Evolutionary conservation across 92 coral and sea anemone species (phyloP).

Genomic region (Porites rus): DNA sequence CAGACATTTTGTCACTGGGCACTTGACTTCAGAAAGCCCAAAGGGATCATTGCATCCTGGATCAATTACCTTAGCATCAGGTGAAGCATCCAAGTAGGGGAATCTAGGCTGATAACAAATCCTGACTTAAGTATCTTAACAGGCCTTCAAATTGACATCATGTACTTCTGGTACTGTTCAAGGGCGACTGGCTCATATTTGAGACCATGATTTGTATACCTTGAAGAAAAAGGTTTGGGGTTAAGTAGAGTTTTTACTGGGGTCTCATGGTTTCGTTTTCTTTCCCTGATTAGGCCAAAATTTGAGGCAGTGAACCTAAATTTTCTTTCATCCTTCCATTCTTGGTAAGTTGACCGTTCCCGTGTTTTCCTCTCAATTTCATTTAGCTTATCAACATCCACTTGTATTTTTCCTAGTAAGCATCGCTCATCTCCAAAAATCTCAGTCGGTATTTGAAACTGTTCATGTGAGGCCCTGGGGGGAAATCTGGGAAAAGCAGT

Average conservation of each 20-base stretch:
- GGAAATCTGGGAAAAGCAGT: constrained; percentile 68
- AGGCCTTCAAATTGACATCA: constrained; percentile 65
- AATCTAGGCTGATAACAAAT: constrained; percentile 57
- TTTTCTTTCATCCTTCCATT: constrained; percentile 80
- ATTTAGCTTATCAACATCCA: constrained; percentile 66
- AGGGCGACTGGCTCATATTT: constrained; percentile 73
- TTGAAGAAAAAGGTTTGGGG: constrained; percentile 70
- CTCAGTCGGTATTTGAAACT: constrained; percentile 57
- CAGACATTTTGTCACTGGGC: constrained; percentile 70
- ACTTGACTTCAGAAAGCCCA: constrained; percentile 75
- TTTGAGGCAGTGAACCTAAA: constrained; percentile 81
- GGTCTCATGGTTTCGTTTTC: constrained; percentile 65
- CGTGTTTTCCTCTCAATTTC: constrained; percentile 73
- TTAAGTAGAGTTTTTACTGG: constrained; percentile 58
- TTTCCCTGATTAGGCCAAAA: constrained; percentile 53
- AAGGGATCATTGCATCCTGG: constrained; percentile 57
- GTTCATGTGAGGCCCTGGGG: constrained; percentile 27
- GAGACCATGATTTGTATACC: constrained; percentile 68
- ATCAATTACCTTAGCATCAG: constrained; percentile 73
- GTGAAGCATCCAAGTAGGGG: constrained; percentile 70
- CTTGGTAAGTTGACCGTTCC: constrained; percentile 56
- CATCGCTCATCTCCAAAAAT: constrained; percentile 39
- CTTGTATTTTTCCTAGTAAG: constrained; percentile 48
- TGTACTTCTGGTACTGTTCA: constrained; percentile 66
- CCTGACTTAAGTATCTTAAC: constrained; percentile 73